phyloP scores from a whole-genome alignment of 2,888 invertebrate genomes.

The Nematopogon swammerdamellus region DNA sequence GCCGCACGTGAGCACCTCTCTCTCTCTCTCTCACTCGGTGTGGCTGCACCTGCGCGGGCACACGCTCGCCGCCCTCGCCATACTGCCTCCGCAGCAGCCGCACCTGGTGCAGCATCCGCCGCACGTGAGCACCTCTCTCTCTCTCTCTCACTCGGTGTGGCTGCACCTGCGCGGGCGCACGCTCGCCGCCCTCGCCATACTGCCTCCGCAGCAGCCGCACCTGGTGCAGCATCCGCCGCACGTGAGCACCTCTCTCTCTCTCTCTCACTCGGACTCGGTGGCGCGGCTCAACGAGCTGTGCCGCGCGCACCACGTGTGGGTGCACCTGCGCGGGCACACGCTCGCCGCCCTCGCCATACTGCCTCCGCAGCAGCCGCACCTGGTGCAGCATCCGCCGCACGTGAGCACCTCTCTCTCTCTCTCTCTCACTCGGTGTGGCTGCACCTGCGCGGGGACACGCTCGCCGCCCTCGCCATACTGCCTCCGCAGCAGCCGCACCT shows the following conservation, averaged over 20 bases:
- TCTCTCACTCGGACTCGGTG: slow-evolving; percentile 78
- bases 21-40: slow-evolving; percentile 60
- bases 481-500: no score
- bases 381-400: no score
- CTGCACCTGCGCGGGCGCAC: slow-evolving; percentile 88
- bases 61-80: slow-evolving; percentile 70
- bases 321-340: slow-evolving; percentile 87
- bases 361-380: no score
- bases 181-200: slow-evolving; percentile 72
- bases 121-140: neutral
- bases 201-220: no score
- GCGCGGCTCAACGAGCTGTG: slow-evolving; percentile 73
- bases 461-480: no score
- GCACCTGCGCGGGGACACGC: slow-evolving; percentile 83
- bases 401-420: no score
- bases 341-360: slow-evolving; percentile 67
- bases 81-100: slow-evolving; percentile 16
- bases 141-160: no score
- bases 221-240: no score
- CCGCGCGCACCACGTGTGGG: slow-evolving; percentile 74
- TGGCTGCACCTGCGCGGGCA: slow-evolving; percentile 93
- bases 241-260: no score
- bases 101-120: neutral
- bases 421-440: no score
- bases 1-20: neutral